These are phyloP conservation scores for Pterostichus niger DNA, from an alignment of 2,888 invertebrate genomes.

Conservation along the genomic window DNA sequence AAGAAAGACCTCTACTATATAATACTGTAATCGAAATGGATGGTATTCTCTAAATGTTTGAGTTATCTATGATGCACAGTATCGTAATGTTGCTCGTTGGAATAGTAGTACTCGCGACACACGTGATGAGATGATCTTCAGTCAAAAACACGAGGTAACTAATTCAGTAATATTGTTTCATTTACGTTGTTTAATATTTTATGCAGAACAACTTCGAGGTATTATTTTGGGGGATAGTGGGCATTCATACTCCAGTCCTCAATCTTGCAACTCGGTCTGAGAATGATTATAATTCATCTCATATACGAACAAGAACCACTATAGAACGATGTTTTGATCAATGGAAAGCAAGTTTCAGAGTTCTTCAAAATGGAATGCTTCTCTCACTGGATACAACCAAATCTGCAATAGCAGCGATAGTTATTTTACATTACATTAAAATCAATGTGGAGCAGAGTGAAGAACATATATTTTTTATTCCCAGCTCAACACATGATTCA, in stretches of 20 bases:
- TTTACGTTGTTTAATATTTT: not conserved
- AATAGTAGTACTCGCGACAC: constrained; percentile 3
- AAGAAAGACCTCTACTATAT: constrained; percentile 23
- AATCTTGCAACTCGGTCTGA: constrained; percentile 10
- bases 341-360: constrained; percentile 50
- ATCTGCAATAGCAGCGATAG: constrained; percentile 47
- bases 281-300: constrained; percentile 30
- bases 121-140: constrained; percentile 23
- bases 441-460: constrained; percentile 7
- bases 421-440: constrained; percentile 53
- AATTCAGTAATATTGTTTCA: not conserved
- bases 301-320: constrained; percentile 44
- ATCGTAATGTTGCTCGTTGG: constrained; percentile 37
- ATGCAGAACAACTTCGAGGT: constrained; percentile 39
- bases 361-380: constrained; percentile 25
- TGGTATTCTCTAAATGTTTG: constrained; percentile 13
- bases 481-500: not conserved
- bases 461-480: constrained; percentile 11
- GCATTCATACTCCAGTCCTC: constrained; percentile 49
- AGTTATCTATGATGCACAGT: constrained; percentile 2
- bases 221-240: constrained; percentile 55
- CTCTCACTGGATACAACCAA: constrained; percentile 47
- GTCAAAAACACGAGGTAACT: constrained; percentile 25
- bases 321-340: constrained; percentile 40
- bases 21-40: constrained; percentile 18